These are phyloP conservation scores for Hartigia nigra DNA, from an alignment of 2,888 invertebrate genomes.

Conservation along the genomic window DNA sequence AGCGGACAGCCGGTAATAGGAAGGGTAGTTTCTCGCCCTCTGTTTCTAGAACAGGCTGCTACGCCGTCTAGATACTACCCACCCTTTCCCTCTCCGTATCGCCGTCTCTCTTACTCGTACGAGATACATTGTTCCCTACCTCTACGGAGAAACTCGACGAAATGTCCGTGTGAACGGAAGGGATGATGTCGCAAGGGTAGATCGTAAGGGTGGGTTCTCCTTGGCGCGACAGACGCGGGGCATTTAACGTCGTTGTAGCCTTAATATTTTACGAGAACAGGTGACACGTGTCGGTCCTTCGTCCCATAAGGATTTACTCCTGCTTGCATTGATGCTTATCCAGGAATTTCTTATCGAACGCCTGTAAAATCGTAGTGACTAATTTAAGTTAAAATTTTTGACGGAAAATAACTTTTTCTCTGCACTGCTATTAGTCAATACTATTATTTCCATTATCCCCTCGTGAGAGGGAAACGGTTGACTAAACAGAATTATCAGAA, in stretches of 20 bases:
- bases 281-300: neutral
- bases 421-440: neutral
- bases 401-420: neutral
- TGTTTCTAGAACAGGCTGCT: neutral
- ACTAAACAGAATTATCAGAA: constrained; percentile 45
- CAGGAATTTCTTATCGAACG: neutral
- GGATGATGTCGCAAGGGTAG: neutral
- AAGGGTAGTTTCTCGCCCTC: neutral
- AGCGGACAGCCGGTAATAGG: constrained; percentile 33
- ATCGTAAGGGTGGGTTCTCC: neutral
- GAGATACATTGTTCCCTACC: neutral
- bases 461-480: neutral
- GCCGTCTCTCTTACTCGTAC: neutral
- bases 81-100: neutral
- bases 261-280: neutral
- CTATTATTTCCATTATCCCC: too few relatives aligned
- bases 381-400: too few relatives aligned
- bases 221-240: neutral
- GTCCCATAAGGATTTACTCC: neutral
- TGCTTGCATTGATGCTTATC: neutral
- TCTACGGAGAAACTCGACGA: neutral
- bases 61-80: neutral
- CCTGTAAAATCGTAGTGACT: neutral
- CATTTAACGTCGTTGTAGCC: neutral
- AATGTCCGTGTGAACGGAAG: neutral